Percentiles rank a stretch among this genome's conserved stretches.
Conservation (phyloP, 2,888 invertebrate genomes). For the Liodrosophila aerea region DNA sequence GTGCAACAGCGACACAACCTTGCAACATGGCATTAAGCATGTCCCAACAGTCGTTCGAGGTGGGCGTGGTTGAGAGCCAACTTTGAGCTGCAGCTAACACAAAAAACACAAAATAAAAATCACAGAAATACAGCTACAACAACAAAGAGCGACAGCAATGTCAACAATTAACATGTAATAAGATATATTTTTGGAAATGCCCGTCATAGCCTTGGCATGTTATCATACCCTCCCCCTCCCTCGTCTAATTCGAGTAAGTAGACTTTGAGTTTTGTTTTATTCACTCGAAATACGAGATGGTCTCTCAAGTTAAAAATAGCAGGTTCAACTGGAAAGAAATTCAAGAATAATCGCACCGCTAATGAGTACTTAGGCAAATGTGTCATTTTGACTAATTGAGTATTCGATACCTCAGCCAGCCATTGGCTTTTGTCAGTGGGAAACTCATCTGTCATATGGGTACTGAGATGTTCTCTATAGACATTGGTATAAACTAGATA, state of each 20-base stretch:
- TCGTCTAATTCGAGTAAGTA: not conserved
- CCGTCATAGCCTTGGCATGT: constrained; percentile 33
- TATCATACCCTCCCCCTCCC: constrained; percentile 2
- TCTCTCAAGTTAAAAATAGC: constrained; percentile 24
- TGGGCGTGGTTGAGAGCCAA: constrained; percentile 21
- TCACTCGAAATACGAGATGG: constrained; percentile 33
- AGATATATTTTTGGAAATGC: constrained; percentile 36
- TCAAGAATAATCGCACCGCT: constrained; percentile 3
- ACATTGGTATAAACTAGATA: too few relatives aligned
- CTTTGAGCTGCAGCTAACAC: constrained; percentile 10
- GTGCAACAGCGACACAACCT: constrained; percentile 46
- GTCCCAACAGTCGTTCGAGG: constrained; percentile 3
- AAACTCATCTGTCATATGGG: too few relatives aligned
- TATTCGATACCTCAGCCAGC: constrained; percentile 8
- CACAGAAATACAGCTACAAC: constrained; percentile 28
- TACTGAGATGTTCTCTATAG: constrained; percentile 22
- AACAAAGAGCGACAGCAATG: constrained; percentile 35
- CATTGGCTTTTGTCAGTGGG: too few relatives aligned
- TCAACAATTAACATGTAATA: constrained; percentile 50
- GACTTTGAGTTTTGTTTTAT: not conserved
- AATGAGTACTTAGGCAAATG: constrained; percentile 10
- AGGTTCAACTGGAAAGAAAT: not conserved
- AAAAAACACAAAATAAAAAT: constrained; percentile 4
- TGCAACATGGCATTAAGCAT: constrained; percentile 67
- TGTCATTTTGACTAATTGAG: constrained; percentile 29